A percentile compares a stretch with the other conserved stretches of the same genome.
These are phyloP conservation scores for Drosophila ironensis DNA, from an alignment of 1,140 invertebrate genomes.

Conservation along the genomic window DNA sequence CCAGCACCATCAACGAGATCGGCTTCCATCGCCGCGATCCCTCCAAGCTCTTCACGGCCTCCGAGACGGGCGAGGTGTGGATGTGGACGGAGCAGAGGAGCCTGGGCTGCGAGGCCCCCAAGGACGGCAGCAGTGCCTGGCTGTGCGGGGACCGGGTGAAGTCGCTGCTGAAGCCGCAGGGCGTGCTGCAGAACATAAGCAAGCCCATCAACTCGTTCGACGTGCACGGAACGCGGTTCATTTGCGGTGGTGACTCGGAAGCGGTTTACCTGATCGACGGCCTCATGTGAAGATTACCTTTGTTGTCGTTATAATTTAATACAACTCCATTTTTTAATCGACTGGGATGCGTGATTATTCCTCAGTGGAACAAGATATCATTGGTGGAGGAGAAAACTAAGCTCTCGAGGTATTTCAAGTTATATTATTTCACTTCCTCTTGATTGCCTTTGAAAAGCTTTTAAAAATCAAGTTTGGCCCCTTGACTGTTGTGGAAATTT, in stretches of 20 bases:
- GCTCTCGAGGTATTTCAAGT: too few relatives aligned
- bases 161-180: slow-evolving; percentile 87
- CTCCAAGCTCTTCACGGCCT: slow-evolving; percentile 91
- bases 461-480: too few relatives aligned
- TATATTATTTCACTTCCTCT: too few relatives aligned
- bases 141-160: slow-evolving; percentile 86
- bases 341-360: too few relatives aligned
- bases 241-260: slow-evolving; percentile 93
- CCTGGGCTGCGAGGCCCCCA: slow-evolving; percentile 38
- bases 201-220: slow-evolving; percentile 91
- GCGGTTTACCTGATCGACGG: slow-evolving; percentile 89
- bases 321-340: too few relatives aligned
- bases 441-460: too few relatives aligned
- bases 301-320: too few relatives aligned
- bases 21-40: slow-evolving; percentile 92
- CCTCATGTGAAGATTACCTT: slow-evolving; percentile 23
- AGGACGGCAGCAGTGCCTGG: slow-evolving; percentile 84
- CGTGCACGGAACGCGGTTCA: slow-evolving; percentile 86
- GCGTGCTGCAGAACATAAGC: slow-evolving; percentile 87
- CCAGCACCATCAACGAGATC: slow-evolving; percentile 89
- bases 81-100: slow-evolving; percentile 88
- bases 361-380: too few relatives aligned
- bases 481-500: too few relatives aligned
- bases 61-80: slow-evolving; percentile 91
- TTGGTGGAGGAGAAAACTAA: not conserved